phyloP scores from a whole-genome alignment of 2,113 vertebrate species.

The Dicrurus megarhynchus region DNA sequence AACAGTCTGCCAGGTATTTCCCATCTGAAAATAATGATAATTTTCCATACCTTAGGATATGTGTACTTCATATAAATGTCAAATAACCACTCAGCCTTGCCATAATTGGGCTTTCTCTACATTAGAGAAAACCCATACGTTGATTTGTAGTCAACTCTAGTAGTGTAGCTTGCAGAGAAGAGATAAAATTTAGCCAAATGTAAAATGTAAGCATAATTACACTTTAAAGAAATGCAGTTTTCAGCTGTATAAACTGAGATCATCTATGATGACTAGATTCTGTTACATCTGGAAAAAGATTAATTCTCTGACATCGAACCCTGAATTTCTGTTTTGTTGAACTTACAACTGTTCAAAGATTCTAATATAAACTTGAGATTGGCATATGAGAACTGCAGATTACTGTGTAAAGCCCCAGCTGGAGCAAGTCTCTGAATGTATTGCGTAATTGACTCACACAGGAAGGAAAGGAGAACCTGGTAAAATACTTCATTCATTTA shows the following conservation, averaged over 20 bases:
- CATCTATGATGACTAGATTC: background rate
- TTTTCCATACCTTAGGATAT: constrained; percentile 25
- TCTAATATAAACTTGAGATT: constrained; percentile 43
- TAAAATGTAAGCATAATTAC: constrained; percentile 18
- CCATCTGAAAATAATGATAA: constrained; percentile 9
- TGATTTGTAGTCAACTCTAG: background rate
- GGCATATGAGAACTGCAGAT: constrained; percentile 23
- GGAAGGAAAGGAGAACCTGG: constrained; percentile 35
- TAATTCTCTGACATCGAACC: background rate
- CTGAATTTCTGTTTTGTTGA: constrained; percentile 46
- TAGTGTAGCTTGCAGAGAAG: background rate
- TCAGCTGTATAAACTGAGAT: constrained; percentile 21
- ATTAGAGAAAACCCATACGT: background rate
- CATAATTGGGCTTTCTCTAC: background rate
- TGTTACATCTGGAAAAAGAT: constrained; percentile 26
- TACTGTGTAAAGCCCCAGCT: constrained; percentile 42
- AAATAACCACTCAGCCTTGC: background rate
- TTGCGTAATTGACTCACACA: constrained; percentile 9
- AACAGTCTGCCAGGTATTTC: background rate
- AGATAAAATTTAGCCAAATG: background rate
- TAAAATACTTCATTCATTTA: constrained; percentile 43
- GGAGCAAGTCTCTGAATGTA: constrained; percentile 1
- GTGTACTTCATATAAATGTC: background rate
- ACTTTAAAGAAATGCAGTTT: constrained; percentile 1
- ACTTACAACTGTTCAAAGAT: constrained; percentile 16